Evolutionary conservation across 2,888 invertebrate species (phyloP).

Genomic region (Aquatica leii): DNA sequence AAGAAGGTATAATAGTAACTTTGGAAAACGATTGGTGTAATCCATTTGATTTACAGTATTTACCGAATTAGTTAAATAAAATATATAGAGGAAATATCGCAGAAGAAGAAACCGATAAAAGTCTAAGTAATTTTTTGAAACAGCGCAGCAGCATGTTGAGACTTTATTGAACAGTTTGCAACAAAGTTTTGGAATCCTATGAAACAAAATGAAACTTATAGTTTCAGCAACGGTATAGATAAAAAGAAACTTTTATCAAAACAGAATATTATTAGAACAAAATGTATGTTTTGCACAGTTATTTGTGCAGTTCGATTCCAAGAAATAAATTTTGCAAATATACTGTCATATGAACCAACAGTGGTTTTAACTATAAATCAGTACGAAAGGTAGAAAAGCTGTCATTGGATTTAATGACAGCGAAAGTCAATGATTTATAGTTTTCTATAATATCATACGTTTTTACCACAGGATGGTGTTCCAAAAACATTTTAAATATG

Average conservation of each 20-base stretch:
- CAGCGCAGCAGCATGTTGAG: background rate
- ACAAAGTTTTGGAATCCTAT: slow-evolving; percentile 21
- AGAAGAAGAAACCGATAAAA: slow-evolving; percentile 4
- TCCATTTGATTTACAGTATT: slow-evolving; percentile 18
- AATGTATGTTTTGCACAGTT: slow-evolving; percentile 29
- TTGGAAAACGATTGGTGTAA: background rate
- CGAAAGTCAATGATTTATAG: no score
- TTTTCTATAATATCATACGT: no score
- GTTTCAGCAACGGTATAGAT: slow-evolving; percentile 18
- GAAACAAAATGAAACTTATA: slow-evolving; percentile 16
- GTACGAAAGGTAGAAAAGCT: no score
- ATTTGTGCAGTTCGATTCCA: slow-evolving; percentile 19
- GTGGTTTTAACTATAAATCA: slow-evolving; percentile 10
- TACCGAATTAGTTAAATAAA: slow-evolving; percentile 20
- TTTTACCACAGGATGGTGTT: no score
- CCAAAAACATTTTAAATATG: no score
- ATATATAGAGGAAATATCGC: slow-evolving; percentile 19
- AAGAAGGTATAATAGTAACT: background rate
- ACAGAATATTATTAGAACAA: slow-evolving; percentile 15
- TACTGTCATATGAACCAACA: slow-evolving; percentile 34
- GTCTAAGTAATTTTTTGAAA: background rate
- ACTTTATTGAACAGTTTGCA: slow-evolving; percentile 9
- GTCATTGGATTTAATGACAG: no score
- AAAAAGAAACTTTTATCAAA: slow-evolving; percentile 6
- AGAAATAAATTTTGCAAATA: slow-evolving; percentile 26